phyloP scores from a whole-genome alignment of 2,888 invertebrate genomes.

The Drosophila mercatorum region DNA sequence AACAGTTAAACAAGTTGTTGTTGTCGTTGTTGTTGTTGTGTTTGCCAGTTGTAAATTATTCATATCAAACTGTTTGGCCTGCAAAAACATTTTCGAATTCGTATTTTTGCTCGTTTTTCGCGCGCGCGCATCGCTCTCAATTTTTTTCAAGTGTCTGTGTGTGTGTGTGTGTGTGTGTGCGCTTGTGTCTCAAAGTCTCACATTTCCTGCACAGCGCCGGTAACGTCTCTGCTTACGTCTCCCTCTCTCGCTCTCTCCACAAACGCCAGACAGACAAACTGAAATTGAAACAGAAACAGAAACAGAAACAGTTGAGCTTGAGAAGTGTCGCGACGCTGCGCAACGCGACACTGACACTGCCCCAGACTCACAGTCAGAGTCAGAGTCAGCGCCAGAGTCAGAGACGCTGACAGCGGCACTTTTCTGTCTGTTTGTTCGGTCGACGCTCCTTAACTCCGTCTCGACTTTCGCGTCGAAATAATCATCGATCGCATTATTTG shows the following conservation, averaged over 20 bases:
- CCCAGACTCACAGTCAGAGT: conserved; percentile 9
- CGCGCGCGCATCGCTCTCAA: conserved; percentile 19
- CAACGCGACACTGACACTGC: conserved; percentile 13
- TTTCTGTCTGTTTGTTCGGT: conserved; percentile 40
- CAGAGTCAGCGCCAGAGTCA: not conserved
- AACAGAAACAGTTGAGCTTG: conserved; percentile 27
- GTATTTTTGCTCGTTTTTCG: conserved; percentile 22
- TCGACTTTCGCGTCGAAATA: conserved; percentile 25
- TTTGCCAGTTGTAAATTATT: conserved; percentile 35
- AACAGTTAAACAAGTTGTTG: conserved; percentile 44
- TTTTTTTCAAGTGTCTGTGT: not conserved
- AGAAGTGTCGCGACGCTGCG: conserved; percentile 22
- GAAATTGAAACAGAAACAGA: conserved; percentile 2
- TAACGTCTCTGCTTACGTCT: not conserved
- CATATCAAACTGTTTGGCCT: conserved; percentile 43
- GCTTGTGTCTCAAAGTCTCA: conserved; percentile 25
- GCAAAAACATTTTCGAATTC: conserved; percentile 49
- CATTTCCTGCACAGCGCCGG: conserved; percentile 44
- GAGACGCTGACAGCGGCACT: conserved; percentile 25
- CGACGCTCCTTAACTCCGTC: conserved; percentile 22
- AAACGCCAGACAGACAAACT: conserved; percentile 15
- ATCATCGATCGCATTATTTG: conserved; percentile 18
- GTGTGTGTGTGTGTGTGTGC: conserved; percentile 2
- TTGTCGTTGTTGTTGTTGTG: conserved; percentile 28
- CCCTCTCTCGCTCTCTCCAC: not conserved